phyloP scores from a whole-genome alignment of 92 coral and sea anemone genomes.

The Porites divaricata region DNA sequence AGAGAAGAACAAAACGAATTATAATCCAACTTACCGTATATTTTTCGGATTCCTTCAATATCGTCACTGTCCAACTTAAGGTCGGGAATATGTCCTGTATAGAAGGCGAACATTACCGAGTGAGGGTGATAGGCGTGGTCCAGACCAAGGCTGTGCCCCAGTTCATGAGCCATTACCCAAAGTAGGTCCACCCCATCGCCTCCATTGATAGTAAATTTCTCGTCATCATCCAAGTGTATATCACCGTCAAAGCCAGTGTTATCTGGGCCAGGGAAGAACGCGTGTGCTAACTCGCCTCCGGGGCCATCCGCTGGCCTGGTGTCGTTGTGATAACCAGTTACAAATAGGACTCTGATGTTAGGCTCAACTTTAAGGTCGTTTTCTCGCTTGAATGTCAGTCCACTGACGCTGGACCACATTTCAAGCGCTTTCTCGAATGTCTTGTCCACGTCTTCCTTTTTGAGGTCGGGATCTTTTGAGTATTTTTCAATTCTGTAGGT shows the following conservation, averaged over 20 bases:
- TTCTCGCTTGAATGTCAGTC: constrained; percentile 55
- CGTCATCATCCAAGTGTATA: constrained; percentile 81
- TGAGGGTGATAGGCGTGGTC: constrained; percentile 66
- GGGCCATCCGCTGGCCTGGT: constrained; percentile 67
- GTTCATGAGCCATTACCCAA: constrained; percentile 81
- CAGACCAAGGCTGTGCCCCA: constrained; percentile 80
- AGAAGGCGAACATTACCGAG: constrained; percentile 81
- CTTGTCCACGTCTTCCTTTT: constrained; percentile 47
- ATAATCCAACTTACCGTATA: constrained; percentile 59
- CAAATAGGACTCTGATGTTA: constrained; percentile 53
- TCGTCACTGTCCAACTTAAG: constrained; percentile 66
- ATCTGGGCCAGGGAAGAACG: constrained; percentile 62
- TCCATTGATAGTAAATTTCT: constrained; percentile 51
- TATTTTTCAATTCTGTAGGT: constrained; percentile 72
- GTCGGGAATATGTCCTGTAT: constrained; percentile 50
- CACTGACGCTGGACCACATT: constrained; percentile 57
- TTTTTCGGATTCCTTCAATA: constrained; percentile 60
- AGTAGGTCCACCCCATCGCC: constrained; percentile 60
- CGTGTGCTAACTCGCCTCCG: constrained; percentile 63
- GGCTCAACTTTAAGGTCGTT: constrained; percentile 23
- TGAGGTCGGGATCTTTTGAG: constrained; percentile 51
- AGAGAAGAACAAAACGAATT: no score
- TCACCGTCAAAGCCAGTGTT: constrained; percentile 74
- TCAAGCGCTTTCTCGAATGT: constrained; percentile 66
- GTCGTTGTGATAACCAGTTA: constrained; percentile 55